Percentiles rank a stretch among this genome's conserved stretches.
These are phyloP conservation scores for Andrena trimmerana DNA, from an alignment of 2,888 invertebrate species.

Conservation along the genomic window DNA sequence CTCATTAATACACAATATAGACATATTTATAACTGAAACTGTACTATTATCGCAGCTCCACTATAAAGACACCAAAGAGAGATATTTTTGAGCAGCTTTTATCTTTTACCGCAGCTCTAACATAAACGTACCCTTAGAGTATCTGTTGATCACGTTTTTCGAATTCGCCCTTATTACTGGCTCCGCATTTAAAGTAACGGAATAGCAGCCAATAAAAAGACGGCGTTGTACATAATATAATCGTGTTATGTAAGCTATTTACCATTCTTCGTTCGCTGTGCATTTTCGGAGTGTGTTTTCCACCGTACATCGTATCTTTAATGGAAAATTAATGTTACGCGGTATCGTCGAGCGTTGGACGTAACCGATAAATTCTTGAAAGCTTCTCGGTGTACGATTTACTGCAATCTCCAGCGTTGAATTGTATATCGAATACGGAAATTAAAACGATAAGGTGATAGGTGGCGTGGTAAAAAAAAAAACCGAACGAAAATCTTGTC, in stretches of 20 bases:
- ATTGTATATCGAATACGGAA: slow-evolving; percentile 2
- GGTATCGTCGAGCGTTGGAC: slow-evolving; percentile 24
- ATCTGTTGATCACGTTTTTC: no score
- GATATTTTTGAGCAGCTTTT: no score
- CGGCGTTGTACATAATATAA: neutral
- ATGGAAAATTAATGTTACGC: slow-evolving; percentile 53
- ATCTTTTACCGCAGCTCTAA: no score
- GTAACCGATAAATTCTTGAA: slow-evolving; percentile 38
- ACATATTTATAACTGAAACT: no score
- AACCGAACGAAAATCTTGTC: neutral
- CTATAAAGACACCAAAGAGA: no score
- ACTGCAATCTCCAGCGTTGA: slow-evolving; percentile 31
- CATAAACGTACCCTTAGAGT: no score
- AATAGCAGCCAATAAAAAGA: neutral
- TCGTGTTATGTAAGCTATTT: neutral
- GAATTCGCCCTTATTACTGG: neutral
- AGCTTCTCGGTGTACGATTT: slow-evolving; percentile 24
- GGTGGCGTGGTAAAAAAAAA: neutral
- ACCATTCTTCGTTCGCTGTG: neutral
- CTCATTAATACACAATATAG: no score
- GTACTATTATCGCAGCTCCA: no score
- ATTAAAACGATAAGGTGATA: slow-evolving; percentile 18
- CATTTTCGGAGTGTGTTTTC: slow-evolving; percentile 8
- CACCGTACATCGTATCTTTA: slow-evolving; percentile 15
- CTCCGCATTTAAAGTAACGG: neutral